A percentile compares a stretch with the other conserved stretches of the same genome.
These are phyloP conservation scores for Bombus turneri DNA, from an alignment of 1,140 invertebrate genomes.

Conservation along the genomic window DNA sequence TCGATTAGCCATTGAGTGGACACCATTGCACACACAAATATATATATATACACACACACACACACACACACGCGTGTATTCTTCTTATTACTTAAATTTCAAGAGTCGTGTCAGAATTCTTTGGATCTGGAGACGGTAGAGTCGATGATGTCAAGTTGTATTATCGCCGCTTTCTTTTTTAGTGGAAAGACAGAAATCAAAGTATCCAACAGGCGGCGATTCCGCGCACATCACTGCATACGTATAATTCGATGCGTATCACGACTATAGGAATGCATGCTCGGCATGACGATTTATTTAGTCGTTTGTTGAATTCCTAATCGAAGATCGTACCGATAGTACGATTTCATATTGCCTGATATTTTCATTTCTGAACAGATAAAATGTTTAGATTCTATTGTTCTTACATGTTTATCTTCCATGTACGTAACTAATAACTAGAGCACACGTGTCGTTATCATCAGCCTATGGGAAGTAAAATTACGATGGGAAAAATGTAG, in stretches of 20 bases:
- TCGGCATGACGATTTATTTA: conserved; percentile 43
- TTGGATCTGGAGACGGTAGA: too few species aligned
- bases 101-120: too few species aligned
- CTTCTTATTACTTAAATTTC: too few species aligned
- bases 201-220: not conserved
- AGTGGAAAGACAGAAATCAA: too few species aligned
- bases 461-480: too few species aligned
- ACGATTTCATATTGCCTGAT: conserved; percentile 3
- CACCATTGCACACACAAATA: too few species aligned
- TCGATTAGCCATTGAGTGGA: too few species aligned
- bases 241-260: conserved; percentile 49
- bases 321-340: conserved; percentile 18
- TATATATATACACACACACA: accelerated
- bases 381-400: not conserved
- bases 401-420: not conserved
- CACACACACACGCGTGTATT: too few species aligned
- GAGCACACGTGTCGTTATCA: too few species aligned
- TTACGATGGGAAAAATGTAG: too few species aligned
- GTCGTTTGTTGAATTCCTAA: conserved; percentile 46
- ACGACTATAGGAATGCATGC: conserved; percentile 44
- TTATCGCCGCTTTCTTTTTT: not conserved
- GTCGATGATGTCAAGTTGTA: too few species aligned
- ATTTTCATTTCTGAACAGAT: not conserved
- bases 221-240: conserved; percentile 26
- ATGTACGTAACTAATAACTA: too few species aligned